A percentile compares a stretch with the other conserved stretches of the same genome.
Conservation (phyloP, 2,113 vertebrate species). For the Vimba vimba region DNA sequence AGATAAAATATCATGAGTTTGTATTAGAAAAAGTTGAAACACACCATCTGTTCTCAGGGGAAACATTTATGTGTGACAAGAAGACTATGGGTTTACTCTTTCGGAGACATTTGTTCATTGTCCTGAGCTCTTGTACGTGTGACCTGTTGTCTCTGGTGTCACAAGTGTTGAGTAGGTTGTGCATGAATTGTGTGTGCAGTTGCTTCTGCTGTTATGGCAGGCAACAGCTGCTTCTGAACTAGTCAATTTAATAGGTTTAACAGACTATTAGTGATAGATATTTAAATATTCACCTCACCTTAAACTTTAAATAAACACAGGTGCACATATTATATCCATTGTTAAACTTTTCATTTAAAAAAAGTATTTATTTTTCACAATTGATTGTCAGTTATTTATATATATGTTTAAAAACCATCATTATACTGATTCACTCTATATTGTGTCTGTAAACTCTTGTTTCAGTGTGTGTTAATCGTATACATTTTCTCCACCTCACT, state of each 20-base stretch:
- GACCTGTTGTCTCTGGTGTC: not conserved
- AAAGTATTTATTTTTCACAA: not conserved
- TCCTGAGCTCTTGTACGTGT: not conserved
- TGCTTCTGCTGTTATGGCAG: not conserved
- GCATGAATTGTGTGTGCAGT: not conserved
- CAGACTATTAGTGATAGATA: not conserved
- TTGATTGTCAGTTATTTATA: not conserved
- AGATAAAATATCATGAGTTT: not conserved
- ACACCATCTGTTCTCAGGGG: slow-evolving; percentile 2
- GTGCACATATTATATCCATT: not conserved
- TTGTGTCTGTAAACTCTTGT: not conserved
- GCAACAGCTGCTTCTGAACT: not conserved
- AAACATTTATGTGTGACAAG: not conserved
- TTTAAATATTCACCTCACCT: not conserved
- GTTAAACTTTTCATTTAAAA: not conserved
- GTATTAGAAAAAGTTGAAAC: not conserved
- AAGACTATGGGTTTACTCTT: not conserved
- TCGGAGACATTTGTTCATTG: slow-evolving; percentile 15
- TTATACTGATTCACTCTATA: not conserved
- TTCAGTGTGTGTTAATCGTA: not conserved
- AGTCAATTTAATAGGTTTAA: not conserved
- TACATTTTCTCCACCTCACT: not conserved
- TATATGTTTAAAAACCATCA: not conserved
- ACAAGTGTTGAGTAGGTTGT: slow-evolving; percentile 11
- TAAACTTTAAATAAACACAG: not conserved